Base-by-base conservation (phyloP, 2,888 invertebrate species). In the Arenicola marina region DNA sequence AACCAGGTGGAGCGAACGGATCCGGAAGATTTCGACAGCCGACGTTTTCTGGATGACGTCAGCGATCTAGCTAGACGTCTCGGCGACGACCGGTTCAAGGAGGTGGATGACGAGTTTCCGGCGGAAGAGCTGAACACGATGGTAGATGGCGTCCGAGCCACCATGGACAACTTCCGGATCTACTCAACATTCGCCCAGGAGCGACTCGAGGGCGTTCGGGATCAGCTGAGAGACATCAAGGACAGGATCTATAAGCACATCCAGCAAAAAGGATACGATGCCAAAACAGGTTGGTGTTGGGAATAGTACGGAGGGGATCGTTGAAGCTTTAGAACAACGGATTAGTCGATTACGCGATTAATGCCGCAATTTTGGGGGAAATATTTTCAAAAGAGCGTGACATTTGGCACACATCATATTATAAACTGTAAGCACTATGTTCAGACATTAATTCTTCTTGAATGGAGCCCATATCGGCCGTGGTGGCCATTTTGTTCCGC, bases 21-120 rank as follows among this genome's bases (percentile, higher is more conserved):
- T 28, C 67, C 67, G 3, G 64, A 61, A 28, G 59, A 67, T 32
- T 67, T 67, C 56, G 62, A 67, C 32, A 53, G 53, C 26, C 54
- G 51, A 34, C 43, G 46, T 2, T 67, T 67, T 46, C 48, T 65
- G 46, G 32, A 24, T 11, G 31, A 33, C 15, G 15, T 67, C 33
- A 33, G 28, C 21, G 63, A 38, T 18, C 55, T 67, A 21, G 38
- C 29, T 7, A 51, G 4, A 4, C 18, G 24, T 1, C 55, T 65
- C 1, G 51, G 46, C 21, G 44, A 53, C 2, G 61, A 58, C 7
- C n/a, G 24, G 2, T 59, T 57, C 45, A 33, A 34, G 18, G 21
- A 55, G n/a, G 31, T 61, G 7, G 65, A 65, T 45, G 51, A 48
- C 18, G 54, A 62, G 7, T 48, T 57, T n/a, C 56, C 58, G 4